Evolutionary conservation across 2,113 vertebrate species (phyloP).

Genomic region (Carettochelys insculpta): DNA sequence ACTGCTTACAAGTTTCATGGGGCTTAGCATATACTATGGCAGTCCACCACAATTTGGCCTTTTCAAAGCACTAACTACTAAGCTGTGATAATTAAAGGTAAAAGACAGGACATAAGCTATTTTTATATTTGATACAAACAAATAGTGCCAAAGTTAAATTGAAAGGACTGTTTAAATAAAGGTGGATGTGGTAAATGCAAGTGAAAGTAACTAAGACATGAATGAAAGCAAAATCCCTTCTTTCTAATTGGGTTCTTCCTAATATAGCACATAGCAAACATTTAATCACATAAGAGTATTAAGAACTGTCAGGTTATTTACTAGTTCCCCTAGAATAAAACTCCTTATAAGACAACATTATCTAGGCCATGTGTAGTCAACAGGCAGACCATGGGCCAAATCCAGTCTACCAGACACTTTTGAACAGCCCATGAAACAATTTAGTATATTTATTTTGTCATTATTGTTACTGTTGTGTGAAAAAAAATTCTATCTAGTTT

Average conservation of each 20-base stretch:
- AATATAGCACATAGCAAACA: constrained; percentile 44
- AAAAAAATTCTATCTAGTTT: too few relatives aligned
- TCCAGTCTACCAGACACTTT: too few relatives aligned
- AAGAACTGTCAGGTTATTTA: not conserved
- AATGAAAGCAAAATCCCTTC: constrained; percentile 25
- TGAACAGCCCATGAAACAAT: too few relatives aligned
- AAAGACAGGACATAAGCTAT: constrained; percentile 9
- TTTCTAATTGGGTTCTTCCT: constrained; percentile 24
- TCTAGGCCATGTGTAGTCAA: not conserved
- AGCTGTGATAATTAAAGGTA: constrained; percentile 54
- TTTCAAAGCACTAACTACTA: constrained; percentile 27
- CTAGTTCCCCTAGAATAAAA: constrained; percentile 7
- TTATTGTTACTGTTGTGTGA: too few relatives aligned
- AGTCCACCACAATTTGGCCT: constrained; percentile 40
- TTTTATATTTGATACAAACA: constrained; percentile 32
- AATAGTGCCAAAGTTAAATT: not conserved
- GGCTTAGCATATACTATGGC: not conserved
- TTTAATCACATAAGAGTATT: constrained; percentile 18
- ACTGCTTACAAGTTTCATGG: constrained; percentile 6
- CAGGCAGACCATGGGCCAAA: too few relatives aligned
- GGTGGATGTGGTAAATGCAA: not conserved
- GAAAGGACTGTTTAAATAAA: constrained; percentile 24
- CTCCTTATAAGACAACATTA: constrained; percentile 16
- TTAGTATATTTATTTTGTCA: too few relatives aligned
- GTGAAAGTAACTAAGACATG: not conserved